phyloP scores from a whole-genome alignment of 2,113 vertebrate species.

The Phyllopteryx taeniolatus region DNA sequence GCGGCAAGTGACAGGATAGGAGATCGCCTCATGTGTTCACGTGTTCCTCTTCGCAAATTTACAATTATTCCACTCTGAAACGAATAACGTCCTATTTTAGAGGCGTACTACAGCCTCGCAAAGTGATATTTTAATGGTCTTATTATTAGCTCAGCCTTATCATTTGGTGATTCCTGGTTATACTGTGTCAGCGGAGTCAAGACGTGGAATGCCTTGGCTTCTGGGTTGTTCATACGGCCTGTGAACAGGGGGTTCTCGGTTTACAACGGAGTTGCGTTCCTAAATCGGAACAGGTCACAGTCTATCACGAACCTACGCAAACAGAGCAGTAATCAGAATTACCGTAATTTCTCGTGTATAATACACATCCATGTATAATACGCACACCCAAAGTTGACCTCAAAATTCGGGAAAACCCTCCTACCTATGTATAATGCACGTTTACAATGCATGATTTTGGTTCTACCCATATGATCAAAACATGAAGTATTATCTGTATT shows the following conservation, averaged over 20 bases:
- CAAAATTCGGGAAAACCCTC: no score
- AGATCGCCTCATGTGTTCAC: background rate
- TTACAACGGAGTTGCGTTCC: no score
- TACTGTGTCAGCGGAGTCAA: background rate
- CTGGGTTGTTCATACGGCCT: no score
- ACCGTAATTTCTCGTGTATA: no score
- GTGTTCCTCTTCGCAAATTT: conserved; percentile 20
- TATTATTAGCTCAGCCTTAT: background rate
- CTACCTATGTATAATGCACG: no score
- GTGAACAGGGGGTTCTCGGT: no score
- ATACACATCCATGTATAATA: no score
- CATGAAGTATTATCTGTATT: no score
- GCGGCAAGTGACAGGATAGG: conserved; percentile 37
- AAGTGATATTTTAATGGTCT: background rate
- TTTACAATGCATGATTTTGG: no score
- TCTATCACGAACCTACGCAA: background rate
- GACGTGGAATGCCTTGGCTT: no score
- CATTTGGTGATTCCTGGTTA: background rate
- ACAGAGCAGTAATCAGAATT: background rate
- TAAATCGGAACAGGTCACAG: background rate
- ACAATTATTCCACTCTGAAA: conserved; percentile 33
- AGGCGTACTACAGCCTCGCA: background rate
- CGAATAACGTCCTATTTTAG: background rate
- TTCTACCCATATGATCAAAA: no score
- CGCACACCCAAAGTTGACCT: no score